A percentile compares a stretch with the other conserved stretches of the same genome.
Evolutionary conservation across 2,797 vertebrate species (phyloP).

Genomic region (Hephaestus fuliginosus): DNA sequence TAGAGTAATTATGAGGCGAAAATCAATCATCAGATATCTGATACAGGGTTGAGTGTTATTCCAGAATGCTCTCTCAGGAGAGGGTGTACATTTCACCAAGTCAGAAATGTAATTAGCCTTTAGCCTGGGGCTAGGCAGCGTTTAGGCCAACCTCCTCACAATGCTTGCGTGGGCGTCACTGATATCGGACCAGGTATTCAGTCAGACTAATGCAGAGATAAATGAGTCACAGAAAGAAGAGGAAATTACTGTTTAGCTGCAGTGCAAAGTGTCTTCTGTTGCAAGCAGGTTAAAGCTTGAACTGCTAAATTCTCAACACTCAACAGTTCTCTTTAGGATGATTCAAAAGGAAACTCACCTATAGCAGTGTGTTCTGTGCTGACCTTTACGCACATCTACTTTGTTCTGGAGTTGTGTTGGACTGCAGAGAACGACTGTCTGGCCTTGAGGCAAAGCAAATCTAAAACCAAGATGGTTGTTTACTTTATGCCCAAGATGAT

Average conservation of each 20-base stretch:
- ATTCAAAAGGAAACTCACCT: constrained; percentile 23
- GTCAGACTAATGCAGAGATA: constrained; percentile 59
- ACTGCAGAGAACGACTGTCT: constrained; percentile 3
- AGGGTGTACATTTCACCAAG: constrained; percentile 82
- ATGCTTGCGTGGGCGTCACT: constrained; percentile 62
- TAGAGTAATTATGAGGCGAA: constrained; percentile 82
- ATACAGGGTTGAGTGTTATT: constrained; percentile 80
- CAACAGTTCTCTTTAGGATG: neutral
- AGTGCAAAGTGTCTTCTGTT: constrained; percentile 26
- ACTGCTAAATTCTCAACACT: constrained; percentile 8
- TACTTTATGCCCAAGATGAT: constrained; percentile 5
- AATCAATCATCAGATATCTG: constrained; percentile 82
- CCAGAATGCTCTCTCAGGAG: constrained; percentile 79
- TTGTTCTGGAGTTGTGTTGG: constrained; percentile 7
- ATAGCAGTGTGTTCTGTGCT: constrained; percentile 8
- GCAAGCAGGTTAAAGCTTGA: constrained; percentile 17
- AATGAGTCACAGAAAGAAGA: constrained; percentile 53
- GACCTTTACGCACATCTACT: constrained; percentile 14
- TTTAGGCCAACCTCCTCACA: constrained; percentile 63
- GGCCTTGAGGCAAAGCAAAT: constrained; percentile 12
- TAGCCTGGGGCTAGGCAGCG: constrained; percentile 69
- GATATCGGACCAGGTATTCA: constrained; percentile 69
- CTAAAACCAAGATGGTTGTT: constrained; percentile 22
- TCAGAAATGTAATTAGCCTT: constrained; percentile 84
- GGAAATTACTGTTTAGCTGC: constrained; percentile 43